Percentiles rank a stretch among this genome's conserved stretches.
These are phyloP conservation scores for Astyanax mexicanus DNA, from an alignment of 2,797 vertebrate genomes.

Conservation along the genomic window DNA sequence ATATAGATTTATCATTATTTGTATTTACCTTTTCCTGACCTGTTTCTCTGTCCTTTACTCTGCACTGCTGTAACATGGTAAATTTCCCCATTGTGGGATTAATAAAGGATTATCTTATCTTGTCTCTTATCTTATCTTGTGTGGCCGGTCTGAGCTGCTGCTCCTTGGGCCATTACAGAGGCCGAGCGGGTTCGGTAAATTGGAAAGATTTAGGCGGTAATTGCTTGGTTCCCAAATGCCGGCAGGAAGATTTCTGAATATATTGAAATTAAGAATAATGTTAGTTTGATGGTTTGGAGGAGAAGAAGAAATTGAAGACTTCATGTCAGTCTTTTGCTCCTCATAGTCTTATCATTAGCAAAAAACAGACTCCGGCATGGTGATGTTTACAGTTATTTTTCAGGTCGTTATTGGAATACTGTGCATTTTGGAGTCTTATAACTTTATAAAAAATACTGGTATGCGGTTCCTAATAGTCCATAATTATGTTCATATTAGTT, in stretches of 20 bases:
- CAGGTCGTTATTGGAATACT: too few relatives aligned
- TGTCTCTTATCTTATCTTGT: too few relatives aligned
- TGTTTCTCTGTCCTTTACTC: too few relatives aligned
- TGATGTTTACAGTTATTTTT: slow-evolving; percentile 43
- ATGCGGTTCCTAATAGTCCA: too few relatives aligned
- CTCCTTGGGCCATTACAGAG: not conserved
- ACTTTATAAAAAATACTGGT: too few relatives aligned
- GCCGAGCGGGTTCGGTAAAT: not conserved
- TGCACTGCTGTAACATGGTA: too few relatives aligned
- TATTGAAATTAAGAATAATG: not conserved
- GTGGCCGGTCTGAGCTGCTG: not conserved
- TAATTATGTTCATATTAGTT: too few relatives aligned
- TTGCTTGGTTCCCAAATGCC: not conserved
- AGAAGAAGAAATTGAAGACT: not conserved
- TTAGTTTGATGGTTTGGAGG: not conserved
- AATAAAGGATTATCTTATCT: too few relatives aligned
- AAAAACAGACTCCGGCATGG: slow-evolving; percentile 17
- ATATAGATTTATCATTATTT: too few relatives aligned
- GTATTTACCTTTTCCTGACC: too few relatives aligned
- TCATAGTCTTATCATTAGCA: not conserved
- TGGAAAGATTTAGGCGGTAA: not conserved
- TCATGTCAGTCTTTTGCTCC: not conserved
- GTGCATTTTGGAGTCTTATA: too few relatives aligned
- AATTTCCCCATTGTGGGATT: too few relatives aligned
- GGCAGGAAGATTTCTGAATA: not conserved